phyloP scores from a whole-genome alignment of 2,797 vertebrate genomes.

The Pterois miles region DNA sequence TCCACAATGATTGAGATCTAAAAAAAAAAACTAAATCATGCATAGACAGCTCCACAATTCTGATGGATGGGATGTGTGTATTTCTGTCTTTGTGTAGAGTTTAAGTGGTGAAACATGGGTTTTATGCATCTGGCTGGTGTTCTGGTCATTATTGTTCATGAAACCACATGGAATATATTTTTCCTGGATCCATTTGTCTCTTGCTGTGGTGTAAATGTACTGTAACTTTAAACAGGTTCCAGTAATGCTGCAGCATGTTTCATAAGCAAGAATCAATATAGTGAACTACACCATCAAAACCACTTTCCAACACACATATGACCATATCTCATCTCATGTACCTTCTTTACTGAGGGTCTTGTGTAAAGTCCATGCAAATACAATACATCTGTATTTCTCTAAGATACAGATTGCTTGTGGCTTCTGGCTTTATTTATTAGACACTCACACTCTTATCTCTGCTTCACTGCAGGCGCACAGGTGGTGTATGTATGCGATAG shows the following conservation, averaged over 20 bases:
- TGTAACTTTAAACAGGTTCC: neutral
- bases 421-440: constrained; percentile 3
- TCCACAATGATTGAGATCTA: neutral
- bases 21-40: neutral
- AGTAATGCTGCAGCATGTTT: neutral
- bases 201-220: neutral
- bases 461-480: neutral
- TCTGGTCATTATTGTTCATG: neutral
- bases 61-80: neutral
- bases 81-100: neutral
- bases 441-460: constrained; percentile 6
- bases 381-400: neutral
- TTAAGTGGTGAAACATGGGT: neutral
- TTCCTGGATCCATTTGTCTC: neutral
- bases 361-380: neutral
- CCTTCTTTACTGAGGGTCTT: neutral
- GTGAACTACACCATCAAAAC: neutral
- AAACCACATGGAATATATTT: neutral
- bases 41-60: neutral
- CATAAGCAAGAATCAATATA: neutral
- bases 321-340: neutral
- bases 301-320: neutral
- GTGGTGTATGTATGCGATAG: neutral
- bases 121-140: neutral
- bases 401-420: neutral